A percentile compares a stretch with the other conserved stretches of the same genome.
Conservation (phyloP, 2,113 vertebrate species). For the Bettongia penicillata region DNA sequence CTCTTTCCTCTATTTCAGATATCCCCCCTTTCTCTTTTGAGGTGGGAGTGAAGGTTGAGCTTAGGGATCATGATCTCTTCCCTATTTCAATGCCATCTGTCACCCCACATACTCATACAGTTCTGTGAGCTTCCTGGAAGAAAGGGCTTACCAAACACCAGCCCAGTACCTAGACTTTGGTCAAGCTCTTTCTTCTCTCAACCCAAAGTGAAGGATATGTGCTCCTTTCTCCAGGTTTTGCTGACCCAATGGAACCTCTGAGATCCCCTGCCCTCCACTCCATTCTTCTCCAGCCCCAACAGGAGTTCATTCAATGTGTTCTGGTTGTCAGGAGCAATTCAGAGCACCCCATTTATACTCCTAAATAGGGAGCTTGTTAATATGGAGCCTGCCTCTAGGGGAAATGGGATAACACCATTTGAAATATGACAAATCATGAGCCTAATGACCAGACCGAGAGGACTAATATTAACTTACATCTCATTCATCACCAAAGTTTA, state of each 20-base stretch:
- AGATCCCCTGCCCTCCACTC: neutral
- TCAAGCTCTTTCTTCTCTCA: neutral
- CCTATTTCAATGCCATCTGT: too few relatives aligned
- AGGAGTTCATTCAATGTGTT: constrained; percentile 7
- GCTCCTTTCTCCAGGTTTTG: neutral
- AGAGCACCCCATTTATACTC: constrained; percentile 59
- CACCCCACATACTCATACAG: neutral
- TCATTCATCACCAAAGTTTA: constrained; percentile 8
- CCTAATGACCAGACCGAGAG: constrained; percentile 24
- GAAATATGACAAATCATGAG: constrained; percentile 50
- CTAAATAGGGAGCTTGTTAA: constrained; percentile 64
- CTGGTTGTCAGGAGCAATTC: constrained; percentile 42
- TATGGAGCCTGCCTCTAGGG: constrained; percentile 56
- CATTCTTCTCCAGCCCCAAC: neutral
- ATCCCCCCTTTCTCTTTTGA: neutral
- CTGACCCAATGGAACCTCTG: neutral
- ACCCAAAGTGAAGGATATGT: neutral
- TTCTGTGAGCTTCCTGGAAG: neutral
- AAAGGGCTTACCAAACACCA: neutral
- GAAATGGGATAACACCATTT: constrained; percentile 37
- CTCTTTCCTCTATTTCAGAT: neutral
- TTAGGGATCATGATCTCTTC: neutral
- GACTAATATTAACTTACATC: constrained; percentile 18
- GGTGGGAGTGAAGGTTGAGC: neutral
- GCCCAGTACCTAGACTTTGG: neutral